Conservation (phyloP, 2,797 vertebrate genomes). For the Scyliorhinus canicula region DNA sequence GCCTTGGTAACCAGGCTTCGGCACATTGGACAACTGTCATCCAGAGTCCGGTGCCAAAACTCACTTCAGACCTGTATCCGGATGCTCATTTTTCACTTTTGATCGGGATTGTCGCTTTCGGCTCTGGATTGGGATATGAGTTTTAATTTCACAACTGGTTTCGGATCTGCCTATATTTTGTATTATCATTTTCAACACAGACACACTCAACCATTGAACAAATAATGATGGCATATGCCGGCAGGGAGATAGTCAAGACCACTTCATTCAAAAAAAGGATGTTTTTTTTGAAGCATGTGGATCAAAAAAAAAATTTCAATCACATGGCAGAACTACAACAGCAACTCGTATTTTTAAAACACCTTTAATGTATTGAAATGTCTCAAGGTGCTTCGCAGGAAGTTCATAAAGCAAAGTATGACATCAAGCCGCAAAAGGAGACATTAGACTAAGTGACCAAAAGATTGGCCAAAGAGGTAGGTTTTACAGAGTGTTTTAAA, state of each 20-base stretch:
- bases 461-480: no score
- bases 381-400: no score
- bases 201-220: neutral
- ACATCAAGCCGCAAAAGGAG: no score
- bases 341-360: no score
- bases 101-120: neutral
- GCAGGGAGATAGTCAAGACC: no score
- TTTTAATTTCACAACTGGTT: neutral
- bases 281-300: neutral
- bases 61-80: neutral
- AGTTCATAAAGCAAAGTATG: no score
- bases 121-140: neutral
- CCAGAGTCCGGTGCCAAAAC: neutral
- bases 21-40: neutral
- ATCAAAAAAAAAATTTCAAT: neutral
- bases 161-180: neutral
- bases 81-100: neutral
- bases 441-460: no score
- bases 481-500: no score
- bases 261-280: neutral
- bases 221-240: neutral
- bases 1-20: conserved; percentile 1
- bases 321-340: neutral
- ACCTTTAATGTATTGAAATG: neutral
- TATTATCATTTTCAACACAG: neutral